Evolutionary conservation across 2,888 invertebrate genomes (phyloP), one percentile per base, ranked within the genome.

Genomic region (Epistrophella euchroma): DNA sequence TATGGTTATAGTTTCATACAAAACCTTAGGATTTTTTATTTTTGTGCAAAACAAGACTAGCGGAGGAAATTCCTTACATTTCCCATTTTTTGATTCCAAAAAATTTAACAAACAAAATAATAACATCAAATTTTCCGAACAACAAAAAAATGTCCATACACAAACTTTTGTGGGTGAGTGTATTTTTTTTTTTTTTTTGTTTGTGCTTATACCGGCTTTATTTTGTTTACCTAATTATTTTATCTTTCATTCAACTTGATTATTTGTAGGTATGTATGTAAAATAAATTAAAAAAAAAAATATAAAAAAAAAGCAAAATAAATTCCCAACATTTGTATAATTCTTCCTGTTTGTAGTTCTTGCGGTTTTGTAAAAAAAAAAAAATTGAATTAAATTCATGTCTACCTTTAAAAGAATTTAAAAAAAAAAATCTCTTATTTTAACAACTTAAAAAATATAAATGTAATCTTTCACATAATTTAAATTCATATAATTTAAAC

Each of bases 161-260:
- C 50, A 68, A 52, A 40, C 68, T 68, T 52, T 52, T n/a, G 0
- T 6, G 2, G 7, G 37, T 4, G 22, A 68, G 22, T 68, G 37
- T 68, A 37, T 11, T 37, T 45, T 47, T 28, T 4, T 28, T 25
- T 25, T 25, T 25, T 25, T n/a, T n/a, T 35, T 17, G 3, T 13
- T 58, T 37, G 7, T 25, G 15, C 0, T 10, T 5, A 17, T 35
- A 11, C 68, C 68, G 52, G 68, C 35, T 52, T 52, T 22, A 22
- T 40, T 25, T 68, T 68, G 68, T 68, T 68, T 68, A 68, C 37
- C 10, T 68, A n/a, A n/a, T 25, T 68, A 52, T 52, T 52, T 45
- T 22, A 35, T 68, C 2, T 58, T 37, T 4, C n/a, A 43, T 40
- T 43, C 28, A 47, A 22, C 66, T 45, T 45, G 28, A 28, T 45